Conservation (phyloP, 1,140 invertebrate species). For the Diabrotica virgifera region DNA sequence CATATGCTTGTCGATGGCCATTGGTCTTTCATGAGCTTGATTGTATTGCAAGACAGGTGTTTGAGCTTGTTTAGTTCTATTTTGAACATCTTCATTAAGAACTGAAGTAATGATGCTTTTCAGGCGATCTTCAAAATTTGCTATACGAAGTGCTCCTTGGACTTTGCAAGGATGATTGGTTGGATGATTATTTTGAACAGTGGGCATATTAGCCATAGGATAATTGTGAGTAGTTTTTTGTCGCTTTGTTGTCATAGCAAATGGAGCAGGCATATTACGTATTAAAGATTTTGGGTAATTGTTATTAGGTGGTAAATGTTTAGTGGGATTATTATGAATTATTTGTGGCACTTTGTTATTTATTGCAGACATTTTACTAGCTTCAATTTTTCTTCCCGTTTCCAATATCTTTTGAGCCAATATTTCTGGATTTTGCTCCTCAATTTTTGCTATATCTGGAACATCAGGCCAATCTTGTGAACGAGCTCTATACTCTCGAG, state of each 20-base stretch:
- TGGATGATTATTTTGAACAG: constrained; percentile 8
- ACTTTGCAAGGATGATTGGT: constrained; percentile 23
- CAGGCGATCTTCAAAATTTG: constrained; percentile 86
- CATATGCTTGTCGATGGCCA: constrained; percentile 21
- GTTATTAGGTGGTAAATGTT: constrained; percentile 14
- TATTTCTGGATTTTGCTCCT: constrained; percentile 87
- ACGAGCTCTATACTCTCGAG: constrained; percentile 68
- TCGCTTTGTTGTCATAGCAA: constrained; percentile 32
- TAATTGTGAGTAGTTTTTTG: constrained; percentile 32
- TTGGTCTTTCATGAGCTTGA: background rate
- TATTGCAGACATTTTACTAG: constrained; percentile 60
- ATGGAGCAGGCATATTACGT: constrained; percentile 41
- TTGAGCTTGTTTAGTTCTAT: constrained; percentile 32
- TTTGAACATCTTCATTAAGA: constrained; percentile 75
- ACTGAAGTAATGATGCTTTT: constrained; percentile 90
- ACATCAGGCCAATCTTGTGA: constrained; percentile 90
- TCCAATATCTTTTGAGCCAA: constrained; percentile 85
- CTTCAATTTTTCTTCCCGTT: constrained; percentile 82
- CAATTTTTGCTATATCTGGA: constrained; percentile 83
- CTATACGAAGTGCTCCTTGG: constrained; percentile 77
- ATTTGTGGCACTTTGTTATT: constrained; percentile 33
- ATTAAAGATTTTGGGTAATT: constrained; percentile 28
- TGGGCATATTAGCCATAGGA: constrained; percentile 23
- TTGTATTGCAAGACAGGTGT: constrained; percentile 27
- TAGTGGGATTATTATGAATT: constrained; percentile 14